These are phyloP conservation scores for Rambutsinella grinnellia DNA, from an alignment of 2,888 invertebrate species.

Conservation along the genomic window DNA sequence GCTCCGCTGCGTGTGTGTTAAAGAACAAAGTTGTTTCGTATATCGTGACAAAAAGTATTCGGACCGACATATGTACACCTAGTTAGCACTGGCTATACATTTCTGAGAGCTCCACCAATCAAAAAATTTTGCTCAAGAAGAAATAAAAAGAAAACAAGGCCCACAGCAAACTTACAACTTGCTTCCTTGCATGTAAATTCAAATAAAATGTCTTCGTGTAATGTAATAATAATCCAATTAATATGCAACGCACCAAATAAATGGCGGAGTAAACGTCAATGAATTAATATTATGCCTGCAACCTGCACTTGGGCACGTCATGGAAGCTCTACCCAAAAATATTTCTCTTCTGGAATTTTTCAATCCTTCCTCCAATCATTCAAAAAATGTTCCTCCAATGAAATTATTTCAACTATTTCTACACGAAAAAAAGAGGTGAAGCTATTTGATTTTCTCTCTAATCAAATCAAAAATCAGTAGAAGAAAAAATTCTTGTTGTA, in stretches of 20 bases:
- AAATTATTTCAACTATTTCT: background rate
- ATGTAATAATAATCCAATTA: conserved; percentile 6
- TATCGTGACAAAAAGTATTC: conserved; percentile 43
- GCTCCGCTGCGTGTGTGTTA: background rate
- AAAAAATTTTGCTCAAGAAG: too few species aligned
- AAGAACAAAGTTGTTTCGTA: background rate
- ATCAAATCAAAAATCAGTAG: too few species aligned
- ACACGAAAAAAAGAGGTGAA: background rate
- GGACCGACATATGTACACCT: conserved; percentile 23
- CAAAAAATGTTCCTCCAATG: conserved; percentile 3
- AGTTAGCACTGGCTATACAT: background rate
- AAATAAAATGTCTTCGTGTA: conserved; percentile 17
- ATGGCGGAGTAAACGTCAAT: conserved; percentile 19
- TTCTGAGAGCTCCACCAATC: conserved; percentile 18
- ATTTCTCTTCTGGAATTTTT: too few species aligned
- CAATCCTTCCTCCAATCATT: background rate
- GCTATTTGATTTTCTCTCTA: too few species aligned
- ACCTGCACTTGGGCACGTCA: too few species aligned
- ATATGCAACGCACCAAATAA: conserved; percentile 10
- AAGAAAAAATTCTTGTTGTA: too few species aligned
- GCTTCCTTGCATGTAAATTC: conserved; percentile 41
- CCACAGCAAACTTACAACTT: conserved; percentile 5
- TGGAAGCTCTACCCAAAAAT: too few species aligned
- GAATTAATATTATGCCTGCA: background rate
- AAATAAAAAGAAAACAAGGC: too few species aligned